Evolutionary conservation across 1,140 invertebrate species (phyloP).

Genomic region (Ooceraea biroi): DNA sequence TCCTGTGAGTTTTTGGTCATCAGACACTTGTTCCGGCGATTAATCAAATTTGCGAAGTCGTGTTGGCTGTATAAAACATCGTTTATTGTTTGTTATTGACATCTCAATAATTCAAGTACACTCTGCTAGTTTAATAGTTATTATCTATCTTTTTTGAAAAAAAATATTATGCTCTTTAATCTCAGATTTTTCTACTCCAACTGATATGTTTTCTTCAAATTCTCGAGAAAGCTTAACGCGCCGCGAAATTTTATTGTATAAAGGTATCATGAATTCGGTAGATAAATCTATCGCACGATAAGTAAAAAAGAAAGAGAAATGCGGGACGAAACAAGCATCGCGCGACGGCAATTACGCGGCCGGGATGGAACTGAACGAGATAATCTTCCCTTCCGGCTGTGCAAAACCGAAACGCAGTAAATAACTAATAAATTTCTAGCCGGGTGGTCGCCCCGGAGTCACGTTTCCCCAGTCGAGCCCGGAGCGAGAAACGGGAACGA

Average conservation of each 20-base stretch:
- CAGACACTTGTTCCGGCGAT: constrained; percentile 25
- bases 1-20: constrained; percentile 39
- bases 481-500: constrained; percentile 57
- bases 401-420: constrained; percentile 83
- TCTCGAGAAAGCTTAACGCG: not conserved
- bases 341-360: constrained; percentile 30
- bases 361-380: constrained; percentile 73
- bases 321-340: constrained; percentile 23
- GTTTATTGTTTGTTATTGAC: constrained; percentile 9
- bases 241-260: not conserved
- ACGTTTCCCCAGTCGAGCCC: constrained; percentile 70
- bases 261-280: constrained; percentile 3
- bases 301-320: constrained; percentile 16
- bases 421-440: constrained; percentile 86
- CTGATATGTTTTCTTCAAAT: not conserved
- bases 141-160: not conserved
- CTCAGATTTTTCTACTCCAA: not conserved
- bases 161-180: not conserved
- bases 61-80: constrained; percentile 4
- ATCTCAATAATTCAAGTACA: not conserved
- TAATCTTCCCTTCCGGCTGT: constrained; percentile 76
- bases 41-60: constrained; percentile 34
- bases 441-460: constrained; percentile 78
- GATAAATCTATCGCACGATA: constrained; percentile 23
- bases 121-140: not conserved